Percentiles rank a stretch among this genome's conserved stretches.
These are phyloP conservation scores for Litocranius walleri DNA, from an alignment of 2,113 vertebrate genomes.

Conservation along the genomic window DNA sequence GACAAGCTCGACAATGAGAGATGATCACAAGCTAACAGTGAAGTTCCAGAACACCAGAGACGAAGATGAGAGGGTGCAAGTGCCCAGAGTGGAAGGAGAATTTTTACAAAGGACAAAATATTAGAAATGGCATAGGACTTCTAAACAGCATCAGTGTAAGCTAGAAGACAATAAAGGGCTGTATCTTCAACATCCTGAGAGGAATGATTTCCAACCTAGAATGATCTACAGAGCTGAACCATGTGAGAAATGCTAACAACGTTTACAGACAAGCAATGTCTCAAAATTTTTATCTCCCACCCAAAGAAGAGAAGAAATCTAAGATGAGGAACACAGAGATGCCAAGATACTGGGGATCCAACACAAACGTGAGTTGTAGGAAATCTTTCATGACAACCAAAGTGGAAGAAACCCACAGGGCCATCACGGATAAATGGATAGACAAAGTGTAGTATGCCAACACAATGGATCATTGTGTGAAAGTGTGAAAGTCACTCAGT, in stretches of 20 bases:
- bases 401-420: background rate
- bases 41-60: too few relatives aligned
- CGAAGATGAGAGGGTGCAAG: too few relatives aligned
- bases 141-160: background rate
- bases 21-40: rapidly evolving
- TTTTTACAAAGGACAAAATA: background rate
- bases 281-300: background rate
- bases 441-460: background rate
- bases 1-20: rapidly evolving
- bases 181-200: background rate
- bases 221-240: background rate
- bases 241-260: background rate
- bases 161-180: background rate
- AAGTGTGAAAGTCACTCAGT: background rate
- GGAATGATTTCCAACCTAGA: background rate
- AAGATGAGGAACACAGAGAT: background rate
- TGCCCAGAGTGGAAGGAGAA: background rate
- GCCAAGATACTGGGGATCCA: background rate
- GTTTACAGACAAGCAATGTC: background rate
- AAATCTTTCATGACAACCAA: background rate
- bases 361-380: background rate
- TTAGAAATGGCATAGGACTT: background rate
- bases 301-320: background rate
- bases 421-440: background rate
- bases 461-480: rapidly evolving